Evolutionary conservation across 2,797 vertebrate species (phyloP).

Genomic region (Neomorphus geoffroyi): DNA sequence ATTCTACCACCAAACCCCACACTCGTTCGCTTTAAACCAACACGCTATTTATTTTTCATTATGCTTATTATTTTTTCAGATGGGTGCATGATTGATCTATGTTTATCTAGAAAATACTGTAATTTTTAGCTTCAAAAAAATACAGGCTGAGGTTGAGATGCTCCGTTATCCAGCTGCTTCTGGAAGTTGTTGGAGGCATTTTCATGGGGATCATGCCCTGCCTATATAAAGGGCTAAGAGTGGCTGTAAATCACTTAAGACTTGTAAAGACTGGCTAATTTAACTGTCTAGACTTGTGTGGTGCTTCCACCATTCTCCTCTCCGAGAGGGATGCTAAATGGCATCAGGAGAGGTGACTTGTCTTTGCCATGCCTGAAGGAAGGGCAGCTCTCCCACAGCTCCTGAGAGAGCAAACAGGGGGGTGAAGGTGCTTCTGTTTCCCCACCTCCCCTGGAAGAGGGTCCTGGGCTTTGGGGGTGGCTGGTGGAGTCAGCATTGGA

Average conservation of each 20-base stretch:
- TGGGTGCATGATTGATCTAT: not conserved
- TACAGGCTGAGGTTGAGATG: not conserved
- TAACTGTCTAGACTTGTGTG: accelerated
- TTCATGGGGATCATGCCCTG: not conserved
- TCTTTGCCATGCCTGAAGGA: not conserved
- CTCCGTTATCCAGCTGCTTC: not conserved
- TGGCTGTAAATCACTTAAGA: not conserved
- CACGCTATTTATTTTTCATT: not conserved
- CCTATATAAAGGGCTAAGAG: not conserved
- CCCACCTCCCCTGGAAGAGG: not conserved
- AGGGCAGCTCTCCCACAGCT: not conserved
- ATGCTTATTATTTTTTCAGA: not conserved
- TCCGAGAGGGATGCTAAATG: accelerated
- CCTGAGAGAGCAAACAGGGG: not conserved
- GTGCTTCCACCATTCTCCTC: not conserved
- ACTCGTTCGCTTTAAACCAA: not conserved
- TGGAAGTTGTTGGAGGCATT: not conserved
- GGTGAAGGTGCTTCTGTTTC: not conserved
- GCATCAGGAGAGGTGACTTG: accelerated
- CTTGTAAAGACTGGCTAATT: not conserved
- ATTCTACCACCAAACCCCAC: not conserved
- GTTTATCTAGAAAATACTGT: not conserved
- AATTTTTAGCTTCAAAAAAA: not conserved
- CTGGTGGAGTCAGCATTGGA: accelerated
- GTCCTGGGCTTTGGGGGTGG: no score